Conservation (phyloP, 1,140 invertebrate genomes). For the Tyrophagus putrescentiae region DNA sequence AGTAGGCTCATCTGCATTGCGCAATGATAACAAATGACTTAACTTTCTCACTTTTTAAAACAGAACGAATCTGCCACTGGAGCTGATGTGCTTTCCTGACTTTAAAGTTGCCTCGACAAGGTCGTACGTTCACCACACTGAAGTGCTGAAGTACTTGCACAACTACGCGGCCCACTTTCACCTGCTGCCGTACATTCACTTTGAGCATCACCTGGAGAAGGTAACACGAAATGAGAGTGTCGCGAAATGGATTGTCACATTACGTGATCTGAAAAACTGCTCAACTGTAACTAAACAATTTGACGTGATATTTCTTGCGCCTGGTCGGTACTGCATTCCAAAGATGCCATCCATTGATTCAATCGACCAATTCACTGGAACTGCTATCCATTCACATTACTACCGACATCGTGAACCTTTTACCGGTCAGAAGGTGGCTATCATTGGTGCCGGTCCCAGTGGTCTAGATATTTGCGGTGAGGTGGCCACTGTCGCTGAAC, state of each 20-base stretch:
- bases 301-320: slow-evolving; percentile 29
- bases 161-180: slow-evolving; percentile 56
- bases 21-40: slow-evolving; percentile 18
- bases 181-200: slow-evolving; percentile 52
- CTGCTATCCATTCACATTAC: slow-evolving; percentile 64
- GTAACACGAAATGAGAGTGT: slow-evolving; percentile 40
- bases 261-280: slow-evolving; percentile 44
- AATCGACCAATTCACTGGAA: slow-evolving; percentile 49
- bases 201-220: slow-evolving; percentile 46
- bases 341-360: slow-evolving; percentile 46
- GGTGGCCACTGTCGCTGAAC: slow-evolving; percentile 46
- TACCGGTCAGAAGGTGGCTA: slow-evolving; percentile 46
- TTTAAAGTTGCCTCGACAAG: slow-evolving; percentile 45
- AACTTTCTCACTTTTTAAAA: slow-evolving; percentile 28
- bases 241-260: slow-evolving; percentile 48
- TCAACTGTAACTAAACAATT: slow-evolving; percentile 22
- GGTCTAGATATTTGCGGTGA: slow-evolving; percentile 64
- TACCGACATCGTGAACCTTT: slow-evolving; percentile 59
- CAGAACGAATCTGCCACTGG: slow-evolving; percentile 76
- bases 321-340: slow-evolving; percentile 41
- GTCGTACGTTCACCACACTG: slow-evolving; percentile 61
- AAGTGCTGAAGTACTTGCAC: slow-evolving; percentile 64
- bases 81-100: slow-evolving; percentile 75
- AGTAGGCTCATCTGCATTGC: slow-evolving; percentile 37
- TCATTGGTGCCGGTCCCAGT: slow-evolving; percentile 73